Percentiles rank a stretch among this genome's conserved stretches.
These are phyloP conservation scores for Cavia aperea DNA, from an alignment of 2,113 vertebrate genomes.

Conservation along the genomic window DNA sequence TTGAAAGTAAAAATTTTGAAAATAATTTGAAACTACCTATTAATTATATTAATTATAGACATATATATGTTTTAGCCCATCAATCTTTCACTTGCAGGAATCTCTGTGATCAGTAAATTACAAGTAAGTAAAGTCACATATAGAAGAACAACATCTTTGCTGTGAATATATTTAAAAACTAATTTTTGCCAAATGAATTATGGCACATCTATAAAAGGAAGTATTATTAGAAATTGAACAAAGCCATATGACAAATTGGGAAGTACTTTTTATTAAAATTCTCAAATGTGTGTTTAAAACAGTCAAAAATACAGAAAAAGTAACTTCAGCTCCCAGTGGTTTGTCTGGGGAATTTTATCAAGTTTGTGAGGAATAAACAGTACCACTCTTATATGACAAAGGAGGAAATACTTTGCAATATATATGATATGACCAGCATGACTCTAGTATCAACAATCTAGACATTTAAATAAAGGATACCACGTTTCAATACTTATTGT, in stretches of 20 bases:
- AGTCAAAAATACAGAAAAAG: neutral
- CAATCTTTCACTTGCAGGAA: neutral
- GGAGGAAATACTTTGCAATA: neutral
- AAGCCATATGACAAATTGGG: slow-evolving; percentile 14
- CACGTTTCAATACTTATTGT: neutral
- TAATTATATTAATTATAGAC: slow-evolving; percentile 20
- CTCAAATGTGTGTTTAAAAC: slow-evolving; percentile 25
- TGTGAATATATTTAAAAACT: slow-evolving; percentile 14
- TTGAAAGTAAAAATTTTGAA: neutral
- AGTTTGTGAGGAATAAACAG: neutral
- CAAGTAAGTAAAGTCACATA: slow-evolving; percentile 17
- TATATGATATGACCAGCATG: neutral
- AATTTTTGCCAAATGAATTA: slow-evolving; percentile 22
- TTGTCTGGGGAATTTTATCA: neutral
- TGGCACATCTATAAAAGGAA: neutral
- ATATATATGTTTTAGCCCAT: neutral
- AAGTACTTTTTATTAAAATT: slow-evolving; percentile 6
- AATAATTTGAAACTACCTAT: slow-evolving; percentile 22
- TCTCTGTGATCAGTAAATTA: neutral
- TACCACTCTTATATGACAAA: neutral
- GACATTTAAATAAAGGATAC: neutral
- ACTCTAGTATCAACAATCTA: neutral
- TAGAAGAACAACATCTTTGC: neutral
- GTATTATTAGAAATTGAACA: neutral
- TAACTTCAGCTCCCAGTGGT: neutral